Evolutionary conservation across 2,113 vertebrate species (phyloP).

Genomic region (Chloropsis cyanopogon): DNA sequence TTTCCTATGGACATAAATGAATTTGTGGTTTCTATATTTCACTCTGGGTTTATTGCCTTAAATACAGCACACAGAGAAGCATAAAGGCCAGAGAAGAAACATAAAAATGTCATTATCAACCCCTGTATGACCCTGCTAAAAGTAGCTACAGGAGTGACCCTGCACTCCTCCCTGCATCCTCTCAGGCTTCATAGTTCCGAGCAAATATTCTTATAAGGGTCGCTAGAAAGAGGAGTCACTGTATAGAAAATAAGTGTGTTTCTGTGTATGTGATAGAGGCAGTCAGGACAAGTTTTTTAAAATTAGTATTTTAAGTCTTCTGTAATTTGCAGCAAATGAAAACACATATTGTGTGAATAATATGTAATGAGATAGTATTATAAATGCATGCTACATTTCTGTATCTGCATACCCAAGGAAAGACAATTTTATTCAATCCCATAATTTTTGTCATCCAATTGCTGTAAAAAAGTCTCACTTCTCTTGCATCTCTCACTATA

Average conservation of each 20-base stretch:
- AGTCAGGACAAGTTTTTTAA: not conserved
- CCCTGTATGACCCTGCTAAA: not conserved
- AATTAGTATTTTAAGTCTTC: not conserved
- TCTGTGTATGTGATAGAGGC: not conserved
- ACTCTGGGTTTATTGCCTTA: not conserved
- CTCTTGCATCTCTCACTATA: not conserved
- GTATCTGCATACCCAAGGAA: not conserved
- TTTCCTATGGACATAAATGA: not conserved
- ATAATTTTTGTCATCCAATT: not conserved
- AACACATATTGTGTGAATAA: not conserved
- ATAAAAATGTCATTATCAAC: not conserved
- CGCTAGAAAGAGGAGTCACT: not conserved
- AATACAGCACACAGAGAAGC: not conserved
- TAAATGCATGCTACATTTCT: not conserved
- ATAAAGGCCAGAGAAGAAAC: not conserved
- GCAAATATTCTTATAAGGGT: not conserved
- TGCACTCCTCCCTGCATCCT: not conserved
- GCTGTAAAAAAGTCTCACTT: not conserved
- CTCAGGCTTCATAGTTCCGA: not conserved
- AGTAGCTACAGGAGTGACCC: not conserved
- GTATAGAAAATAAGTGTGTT: not conserved
- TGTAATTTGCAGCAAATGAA: constrained; percentile 19
- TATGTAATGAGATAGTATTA: not conserved
- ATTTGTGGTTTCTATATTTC: not conserved
- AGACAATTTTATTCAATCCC: not conserved